phyloP scores from a whole-genome alignment of 2,888 invertebrate species.

The Imbricaverruca yamaguchii region DNA sequence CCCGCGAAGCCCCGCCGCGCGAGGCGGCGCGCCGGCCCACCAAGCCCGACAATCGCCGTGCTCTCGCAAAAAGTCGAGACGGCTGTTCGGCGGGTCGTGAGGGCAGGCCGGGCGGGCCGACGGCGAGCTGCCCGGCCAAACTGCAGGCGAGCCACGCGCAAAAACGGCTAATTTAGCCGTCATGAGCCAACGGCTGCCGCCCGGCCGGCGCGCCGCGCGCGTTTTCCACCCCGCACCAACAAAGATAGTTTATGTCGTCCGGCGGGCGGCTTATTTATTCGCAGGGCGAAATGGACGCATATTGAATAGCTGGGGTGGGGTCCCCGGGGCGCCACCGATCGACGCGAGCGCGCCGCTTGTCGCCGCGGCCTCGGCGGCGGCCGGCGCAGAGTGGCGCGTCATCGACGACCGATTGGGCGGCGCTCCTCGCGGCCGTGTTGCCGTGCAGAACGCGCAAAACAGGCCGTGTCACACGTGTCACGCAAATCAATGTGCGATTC shows the following conservation, averaged over 20 bases:
- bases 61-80: background rate
- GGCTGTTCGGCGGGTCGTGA: background rate
- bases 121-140: background rate
- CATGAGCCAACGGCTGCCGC: background rate
- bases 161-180: constrained; percentile 2
- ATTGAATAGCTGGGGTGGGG: background rate
- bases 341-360: background rate
- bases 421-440: background rate
- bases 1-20: background rate
- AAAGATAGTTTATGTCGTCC: background rate
- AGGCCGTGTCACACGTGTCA: background rate
- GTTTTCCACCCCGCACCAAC: background rate
- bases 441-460: background rate
- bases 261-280: background rate
- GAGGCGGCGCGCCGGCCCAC: too few species aligned
- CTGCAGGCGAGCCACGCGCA: background rate
- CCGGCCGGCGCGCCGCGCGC: background rate
- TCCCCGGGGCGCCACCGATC: background rate
- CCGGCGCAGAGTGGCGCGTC: background rate
- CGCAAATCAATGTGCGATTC: constrained; percentile 14
- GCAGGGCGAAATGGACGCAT: background rate
- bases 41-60: background rate
- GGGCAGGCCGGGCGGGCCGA: background rate
- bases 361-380: background rate
- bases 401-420: background rate